Percentiles rank a stretch among this genome's conserved stretches.
phyloP scores from a whole-genome alignment of 2,797 vertebrate genomes.

The Enteromius trimaculatus region DNA sequence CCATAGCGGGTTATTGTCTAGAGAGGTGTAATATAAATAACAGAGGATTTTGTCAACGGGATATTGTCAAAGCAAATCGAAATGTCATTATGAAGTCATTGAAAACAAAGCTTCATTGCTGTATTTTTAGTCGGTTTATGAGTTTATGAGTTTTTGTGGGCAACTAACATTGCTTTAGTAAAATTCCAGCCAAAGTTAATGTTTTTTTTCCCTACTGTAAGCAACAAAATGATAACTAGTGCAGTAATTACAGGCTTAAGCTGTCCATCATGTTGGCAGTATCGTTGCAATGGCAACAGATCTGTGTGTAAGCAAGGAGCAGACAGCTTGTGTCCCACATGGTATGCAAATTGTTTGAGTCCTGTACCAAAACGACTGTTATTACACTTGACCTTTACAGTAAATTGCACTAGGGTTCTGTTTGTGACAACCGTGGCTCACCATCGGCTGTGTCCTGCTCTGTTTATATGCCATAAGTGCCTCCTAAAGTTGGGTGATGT shows the following conservation, averaged over 20 bases:
- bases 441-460: constrained; percentile 34
- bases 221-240: constrained; percentile 10
- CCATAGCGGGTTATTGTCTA: constrained; percentile 15
- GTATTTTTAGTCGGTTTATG: not conserved
- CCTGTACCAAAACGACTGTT: constrained; percentile 34
- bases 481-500: constrained; percentile 24
- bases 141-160: not conserved
- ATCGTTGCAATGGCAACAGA: constrained; percentile 11
- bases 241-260: constrained; percentile 18
- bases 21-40: constrained; percentile 31
- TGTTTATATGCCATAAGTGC: constrained; percentile 43
- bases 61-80: constrained; percentile 35
- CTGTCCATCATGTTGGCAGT: constrained; percentile 10
- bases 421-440: constrained; percentile 26
- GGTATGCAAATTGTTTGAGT: constrained; percentile 42
- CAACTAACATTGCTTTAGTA: constrained; percentile 1
- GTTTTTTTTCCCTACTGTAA: not conserved
- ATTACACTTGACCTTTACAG: constrained; percentile 49
- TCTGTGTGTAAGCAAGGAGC: constrained; percentile 26
- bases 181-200: not conserved
- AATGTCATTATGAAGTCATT: constrained; percentile 35
- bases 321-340: constrained; percentile 38
- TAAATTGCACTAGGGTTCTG: constrained; percentile 42
- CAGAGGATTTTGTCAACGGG: constrained; percentile 25
- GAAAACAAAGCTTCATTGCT: constrained; percentile 10